Conservation (phyloP, 2,888 invertebrate species). For the Caenorhabditis panamensis region DNA sequence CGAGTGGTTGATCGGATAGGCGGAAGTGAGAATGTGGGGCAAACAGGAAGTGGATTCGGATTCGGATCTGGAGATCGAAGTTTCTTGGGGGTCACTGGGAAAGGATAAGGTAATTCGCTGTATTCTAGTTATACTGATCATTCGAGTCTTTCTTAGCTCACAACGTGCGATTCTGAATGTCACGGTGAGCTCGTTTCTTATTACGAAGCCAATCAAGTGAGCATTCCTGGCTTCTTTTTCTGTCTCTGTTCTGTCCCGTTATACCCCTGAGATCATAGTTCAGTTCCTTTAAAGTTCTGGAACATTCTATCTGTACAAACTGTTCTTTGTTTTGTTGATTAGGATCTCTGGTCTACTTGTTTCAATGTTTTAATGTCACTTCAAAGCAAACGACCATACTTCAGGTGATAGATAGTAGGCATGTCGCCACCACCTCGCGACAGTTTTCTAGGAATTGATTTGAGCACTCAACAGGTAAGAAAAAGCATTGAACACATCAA, state of each 20-base stretch:
- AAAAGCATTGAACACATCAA: neutral
- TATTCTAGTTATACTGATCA: too few relatives aligned
- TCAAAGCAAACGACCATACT: too few relatives aligned
- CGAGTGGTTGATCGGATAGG: neutral
- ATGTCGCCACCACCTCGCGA: neutral
- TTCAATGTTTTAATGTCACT: neutral
- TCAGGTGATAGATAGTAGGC: too few relatives aligned
- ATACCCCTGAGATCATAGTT: slow-evolving; percentile 19
- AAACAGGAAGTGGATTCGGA: neutral
- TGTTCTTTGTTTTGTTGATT: slow-evolving; percentile 30
- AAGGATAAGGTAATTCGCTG: too few relatives aligned
- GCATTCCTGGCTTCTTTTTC: slow-evolving; percentile 1
- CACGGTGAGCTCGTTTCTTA: neutral
- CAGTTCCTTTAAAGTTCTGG: slow-evolving; percentile 13
- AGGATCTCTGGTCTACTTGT: slow-evolving; percentile 7
- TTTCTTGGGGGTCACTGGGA: neutral
- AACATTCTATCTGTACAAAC: slow-evolving; percentile 5
- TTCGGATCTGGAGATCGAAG: neutral
- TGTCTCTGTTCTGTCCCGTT: neutral
- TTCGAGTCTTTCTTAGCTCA: too few relatives aligned
- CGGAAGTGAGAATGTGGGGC: neutral
- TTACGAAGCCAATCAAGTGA: slow-evolving; percentile 14
- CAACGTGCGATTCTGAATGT: slow-evolving; percentile 4
- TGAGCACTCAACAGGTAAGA: slow-evolving; percentile 71
- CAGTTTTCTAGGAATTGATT: slow-evolving; percentile 69